Conservation (phyloP, 2,797 vertebrate genomes). For the Dromococcyx pavoninus region DNA sequence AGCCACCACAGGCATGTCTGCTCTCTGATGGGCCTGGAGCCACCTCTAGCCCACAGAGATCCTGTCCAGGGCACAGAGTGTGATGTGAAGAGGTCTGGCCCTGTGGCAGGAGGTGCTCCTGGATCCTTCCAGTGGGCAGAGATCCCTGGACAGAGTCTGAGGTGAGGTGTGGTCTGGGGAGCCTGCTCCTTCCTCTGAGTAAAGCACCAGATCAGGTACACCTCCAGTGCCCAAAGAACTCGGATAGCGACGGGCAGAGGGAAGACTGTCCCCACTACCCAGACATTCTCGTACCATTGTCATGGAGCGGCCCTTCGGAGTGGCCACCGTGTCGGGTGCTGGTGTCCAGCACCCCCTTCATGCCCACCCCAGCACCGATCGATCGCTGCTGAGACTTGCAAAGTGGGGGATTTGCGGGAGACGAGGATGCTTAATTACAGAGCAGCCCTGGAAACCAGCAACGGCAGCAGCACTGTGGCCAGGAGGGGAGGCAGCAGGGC, state of each 20-base stretch:
- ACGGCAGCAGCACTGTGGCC: conserved; percentile 54
- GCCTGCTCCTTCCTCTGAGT: neutral
- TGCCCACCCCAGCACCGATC: neutral
- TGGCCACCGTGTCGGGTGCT: accelerated
- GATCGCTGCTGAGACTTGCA: neutral
- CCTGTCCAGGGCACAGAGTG: neutral
- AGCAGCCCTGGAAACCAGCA: conserved; percentile 66
- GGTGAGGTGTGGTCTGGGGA: neutral
- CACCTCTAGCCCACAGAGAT: neutral
- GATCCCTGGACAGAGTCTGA: neutral
- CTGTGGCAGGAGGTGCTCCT: neutral
- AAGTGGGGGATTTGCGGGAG: conserved; percentile 28
- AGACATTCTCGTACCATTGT: no score
- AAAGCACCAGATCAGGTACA: neutral
- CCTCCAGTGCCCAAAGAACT: neutral
- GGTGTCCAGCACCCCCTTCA: neutral
- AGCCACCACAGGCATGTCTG: accelerated
- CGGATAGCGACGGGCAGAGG: accelerated
- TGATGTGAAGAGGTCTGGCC: neutral
- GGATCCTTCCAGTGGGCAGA: neutral
- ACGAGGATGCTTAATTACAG: conserved; percentile 57
- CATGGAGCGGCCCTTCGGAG: no score
- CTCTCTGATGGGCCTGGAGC: neutral
- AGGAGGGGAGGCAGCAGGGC: conserved; percentile 69
- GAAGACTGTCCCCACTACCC: no score